Base-by-base conservation (phyloP, 2,888 invertebrate genomes). In the Phrixothrix hirtus region DNA sequence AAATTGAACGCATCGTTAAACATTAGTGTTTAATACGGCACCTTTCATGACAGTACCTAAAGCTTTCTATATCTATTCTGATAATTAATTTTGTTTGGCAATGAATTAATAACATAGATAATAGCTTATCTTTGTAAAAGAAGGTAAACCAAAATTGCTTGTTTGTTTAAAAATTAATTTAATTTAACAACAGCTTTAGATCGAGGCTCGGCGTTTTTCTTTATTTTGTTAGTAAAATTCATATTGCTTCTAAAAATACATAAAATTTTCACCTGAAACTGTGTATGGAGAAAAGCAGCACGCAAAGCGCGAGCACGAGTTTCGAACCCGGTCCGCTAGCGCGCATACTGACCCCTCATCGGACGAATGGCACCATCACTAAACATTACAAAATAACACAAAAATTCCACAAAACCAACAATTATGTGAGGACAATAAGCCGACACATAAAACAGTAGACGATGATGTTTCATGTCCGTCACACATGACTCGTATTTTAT, bases 241-340 rank as follows among this genome's bases (percentile, higher is more conserved):
- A 16, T 16, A 9, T 9, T 16, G 13, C 10, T 15, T 29, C 12
- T 17, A n/a, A 32, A 43, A 26, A 45, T 43, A 49, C 21, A 32
- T 9, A 12, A 39, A 39, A 32, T 35, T 34, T 26, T 55, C 48
- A 62, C 62, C 62, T 62, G 60, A 62, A 58, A 39, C 54, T 55
- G 44, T 62, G 59, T 53, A 61, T 49, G 42, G 57, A 55, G 53
- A 55, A 53, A 45, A 58, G 50, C 46, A 62, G 52, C 48, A 59
- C 59, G 59, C 60, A 59, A 54, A 60, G 58, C 48, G 59, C 57
- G 55, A 59, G 54, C 54, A 52, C 58, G 57, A 58, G 52, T 48
- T 49, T 55, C 42, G 43, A 51, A 55, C 55, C 47, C 55, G 55
- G 44, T 49, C 39, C 52, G 52, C 56, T 52, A 52, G 52, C 52